Percentiles rank a stretch among this genome's conserved stretches.
Conservation (phyloP, 2,888 invertebrate genomes). For the Plebejus argus region DNA sequence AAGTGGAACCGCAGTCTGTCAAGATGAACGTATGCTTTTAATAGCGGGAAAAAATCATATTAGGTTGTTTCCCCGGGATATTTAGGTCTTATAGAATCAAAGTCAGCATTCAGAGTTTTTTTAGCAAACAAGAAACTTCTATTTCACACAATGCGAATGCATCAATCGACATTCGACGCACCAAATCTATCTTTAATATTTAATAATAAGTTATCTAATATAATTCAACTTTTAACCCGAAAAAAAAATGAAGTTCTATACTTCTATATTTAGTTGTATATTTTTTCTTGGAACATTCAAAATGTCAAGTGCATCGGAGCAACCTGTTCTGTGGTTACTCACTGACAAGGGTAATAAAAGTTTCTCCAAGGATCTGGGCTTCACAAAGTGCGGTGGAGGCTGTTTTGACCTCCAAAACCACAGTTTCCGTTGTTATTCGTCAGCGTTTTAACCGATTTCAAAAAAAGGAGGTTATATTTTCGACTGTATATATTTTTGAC, state of each 20-base stretch:
- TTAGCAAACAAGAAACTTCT: too few species aligned
- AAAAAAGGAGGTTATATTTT: not conserved
- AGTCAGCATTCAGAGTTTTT: too few species aligned
- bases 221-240: not conserved
- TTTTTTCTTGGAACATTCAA: not conserved
- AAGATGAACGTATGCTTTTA: too few species aligned
- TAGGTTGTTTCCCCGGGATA: too few species aligned
- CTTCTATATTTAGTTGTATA: not conserved
- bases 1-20: too few species aligned
- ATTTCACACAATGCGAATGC: too few species aligned
- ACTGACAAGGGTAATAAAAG: slow-evolving; percentile 8
- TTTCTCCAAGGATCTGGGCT: not conserved
- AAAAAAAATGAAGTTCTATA: too few species aligned
- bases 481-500: not conserved
- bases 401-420: slow-evolving; percentile 9
- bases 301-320: not conserved
- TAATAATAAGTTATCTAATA: too few species aligned
- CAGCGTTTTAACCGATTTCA: not conserved
- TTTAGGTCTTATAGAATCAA: too few species aligned
- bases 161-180: too few species aligned
- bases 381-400: not conserved
- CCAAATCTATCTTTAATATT: too few species aligned
- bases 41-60: too few species aligned
- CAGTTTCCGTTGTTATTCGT: not conserved
- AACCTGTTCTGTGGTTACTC: slow-evolving; percentile 3